Base-by-base conservation (phyloP, 64 coral and sea anemone genomes). In the Dendrophyllia cribrosa region DNA sequence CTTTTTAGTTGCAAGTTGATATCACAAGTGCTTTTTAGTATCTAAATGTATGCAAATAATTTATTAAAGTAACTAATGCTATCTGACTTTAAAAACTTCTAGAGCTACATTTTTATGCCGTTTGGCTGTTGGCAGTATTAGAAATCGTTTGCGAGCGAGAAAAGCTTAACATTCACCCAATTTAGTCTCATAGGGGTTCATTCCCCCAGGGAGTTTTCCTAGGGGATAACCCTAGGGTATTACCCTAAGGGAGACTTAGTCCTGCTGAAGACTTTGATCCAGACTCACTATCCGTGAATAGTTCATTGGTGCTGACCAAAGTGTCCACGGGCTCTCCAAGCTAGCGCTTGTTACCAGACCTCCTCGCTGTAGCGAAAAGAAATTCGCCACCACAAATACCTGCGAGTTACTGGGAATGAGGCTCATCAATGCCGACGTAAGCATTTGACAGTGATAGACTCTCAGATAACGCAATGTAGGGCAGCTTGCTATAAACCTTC, bases 381-480 rank as follows among this genome's bases (percentile, higher is more conserved):
- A 97, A 68, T 97, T 97, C 9, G 95, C 95, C 52, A 97, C 95
- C 9, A 97, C 88, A 16, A 97, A 97, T 46, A 94, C 95, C 8
- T 91, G 73, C 0, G 92, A 87, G 34, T 94, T 89, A 48, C 64
- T 77, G 22, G 91, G 95, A 48, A 97, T 86, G 46, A 91, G 89
- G 24, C 82, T 88, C 88, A 98, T 88, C 4, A 98, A 78, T 20
- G 80, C 76, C 25, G 86, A 87, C 3, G 93, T 95, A 23, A 96
- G 46, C 13, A 86, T 66, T n/a, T 91, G 92, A 79, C 97, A 99
- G 83, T 99, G 94, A 24, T 93, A 88, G 9, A 96, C 96, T 26
- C 91, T 59, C 21, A 99, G 83, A 34, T 96, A 93, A 1, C 76
- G 19, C 48, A 99, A 73, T 17, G 68, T 89, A 26, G 74, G 76